phyloP scores from a whole-genome alignment of 1,140 invertebrate genomes.

The Trichomalopsis sarcophagae region DNA sequence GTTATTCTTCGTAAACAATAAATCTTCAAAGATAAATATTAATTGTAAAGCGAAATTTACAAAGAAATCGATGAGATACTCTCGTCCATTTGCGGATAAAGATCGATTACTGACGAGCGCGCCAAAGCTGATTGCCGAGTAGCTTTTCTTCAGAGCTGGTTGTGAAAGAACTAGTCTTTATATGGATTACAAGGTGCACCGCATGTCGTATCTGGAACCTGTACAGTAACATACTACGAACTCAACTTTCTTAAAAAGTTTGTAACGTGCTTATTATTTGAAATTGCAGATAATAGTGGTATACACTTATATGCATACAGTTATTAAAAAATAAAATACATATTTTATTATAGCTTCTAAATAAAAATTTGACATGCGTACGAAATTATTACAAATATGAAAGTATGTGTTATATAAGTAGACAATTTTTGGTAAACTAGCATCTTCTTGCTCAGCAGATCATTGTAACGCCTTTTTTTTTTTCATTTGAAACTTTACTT shows the following conservation, averaged over 20 bases:
- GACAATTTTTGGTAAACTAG: no score
- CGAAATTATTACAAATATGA: no score
- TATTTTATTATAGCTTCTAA: not conserved
- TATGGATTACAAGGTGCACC: not conserved
- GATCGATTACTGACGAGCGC: not conserved
- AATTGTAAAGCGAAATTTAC: not conserved
- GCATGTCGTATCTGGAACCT: not conserved
- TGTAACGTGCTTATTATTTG: not conserved
- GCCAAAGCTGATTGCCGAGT: not conserved
- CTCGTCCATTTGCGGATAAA: not conserved
- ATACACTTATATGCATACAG: not conserved
- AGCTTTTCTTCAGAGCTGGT: not conserved
- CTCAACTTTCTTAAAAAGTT: not conserved
- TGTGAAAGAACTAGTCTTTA: not conserved
- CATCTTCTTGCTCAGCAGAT: no score
- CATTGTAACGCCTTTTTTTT: no score
- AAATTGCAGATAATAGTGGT: not conserved
- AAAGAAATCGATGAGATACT: not conserved
- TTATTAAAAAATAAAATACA: not conserved
- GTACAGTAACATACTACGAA: not conserved
- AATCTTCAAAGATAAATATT: not conserved
- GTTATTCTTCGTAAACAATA: not conserved
- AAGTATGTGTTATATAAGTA: no score
- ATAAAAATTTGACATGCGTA: not conserved
- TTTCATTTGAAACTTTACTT: no score